phyloP scores from a whole-genome alignment of 2,113 vertebrate species.

The Etheostoma spectabile region DNA sequence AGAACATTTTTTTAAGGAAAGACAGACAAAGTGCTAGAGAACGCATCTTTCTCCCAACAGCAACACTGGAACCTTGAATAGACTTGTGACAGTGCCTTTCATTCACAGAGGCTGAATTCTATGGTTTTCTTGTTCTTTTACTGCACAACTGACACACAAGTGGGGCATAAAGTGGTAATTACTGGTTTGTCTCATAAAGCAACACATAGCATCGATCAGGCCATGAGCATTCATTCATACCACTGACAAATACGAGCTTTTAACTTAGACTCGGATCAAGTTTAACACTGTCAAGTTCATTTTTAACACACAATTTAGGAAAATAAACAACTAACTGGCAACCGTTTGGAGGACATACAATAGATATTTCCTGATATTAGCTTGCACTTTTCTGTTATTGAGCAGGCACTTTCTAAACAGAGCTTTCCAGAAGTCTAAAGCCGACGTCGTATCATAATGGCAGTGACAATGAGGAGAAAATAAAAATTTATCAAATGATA shows the following conservation, averaged over 20 bases:
- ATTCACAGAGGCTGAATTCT: constrained; percentile 48
- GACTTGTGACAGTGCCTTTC: constrained; percentile 63
- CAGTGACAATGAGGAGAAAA: constrained; percentile 68
- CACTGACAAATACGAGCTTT: constrained; percentile 68
- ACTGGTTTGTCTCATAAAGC: constrained; percentile 52
- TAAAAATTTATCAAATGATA: constrained; percentile 58
- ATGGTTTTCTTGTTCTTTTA: constrained; percentile 49
- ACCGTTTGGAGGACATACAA: constrained; percentile 72
- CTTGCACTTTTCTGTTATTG: constrained; percentile 78
- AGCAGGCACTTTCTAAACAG: constrained; percentile 84
- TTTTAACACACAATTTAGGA: constrained; percentile 77
- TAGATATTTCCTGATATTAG: constrained; percentile 80
- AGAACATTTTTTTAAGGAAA: constrained; percentile 52
- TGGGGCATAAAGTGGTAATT: constrained; percentile 63
- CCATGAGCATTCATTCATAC: constrained; percentile 73
- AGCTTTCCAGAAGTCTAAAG: constrained; percentile 77
- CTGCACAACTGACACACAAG: constrained; percentile 62
- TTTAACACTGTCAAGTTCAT: constrained; percentile 67
- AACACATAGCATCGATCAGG: constrained; percentile 64
- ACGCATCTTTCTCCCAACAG: constrained; percentile 48
- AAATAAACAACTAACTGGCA: constrained; percentile 73
- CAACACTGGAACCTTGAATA: constrained; percentile 27
- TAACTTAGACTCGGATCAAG: constrained; percentile 65
- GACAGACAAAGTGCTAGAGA: constrained; percentile 57
- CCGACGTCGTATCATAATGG: constrained; percentile 72